A percentile compares a stretch with the other conserved stretches of the same genome.
These are phyloP conservation scores for Acrocera orbiculus DNA, from an alignment of 2,888 invertebrate genomes.

Conservation along the genomic window DNA sequence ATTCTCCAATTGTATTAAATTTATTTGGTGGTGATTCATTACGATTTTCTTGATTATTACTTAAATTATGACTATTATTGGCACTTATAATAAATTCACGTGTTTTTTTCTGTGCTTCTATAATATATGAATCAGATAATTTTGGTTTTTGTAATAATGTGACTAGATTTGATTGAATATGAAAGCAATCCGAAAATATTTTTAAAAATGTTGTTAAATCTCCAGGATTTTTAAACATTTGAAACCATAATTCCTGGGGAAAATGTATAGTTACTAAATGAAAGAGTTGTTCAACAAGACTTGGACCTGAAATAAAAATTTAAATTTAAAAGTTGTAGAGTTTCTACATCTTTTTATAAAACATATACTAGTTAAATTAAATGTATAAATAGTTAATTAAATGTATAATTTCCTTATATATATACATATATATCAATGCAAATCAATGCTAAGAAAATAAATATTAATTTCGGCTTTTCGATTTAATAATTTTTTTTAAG, in stretches of 20 bases:
- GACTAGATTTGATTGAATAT: constrained; percentile 82
- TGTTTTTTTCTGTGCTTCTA: constrained; percentile 28
- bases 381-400: no score
- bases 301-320: constrained; percentile 35
- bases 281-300: constrained; percentile 74
- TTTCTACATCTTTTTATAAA: no score
- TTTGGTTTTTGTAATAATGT: constrained; percentile 63
- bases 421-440: no score
- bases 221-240: constrained; percentile 77
- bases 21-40: constrained; percentile 22
- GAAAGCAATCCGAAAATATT: constrained; percentile 86
- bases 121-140: constrained; percentile 38
- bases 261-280: constrained; percentile 60
- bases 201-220: constrained; percentile 81
- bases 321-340: no score
- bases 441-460: no score
- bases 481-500: no score
- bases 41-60: constrained; percentile 9
- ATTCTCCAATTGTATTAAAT: constrained; percentile 19
- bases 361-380: no score
- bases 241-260: constrained; percentile 61
- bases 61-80: constrained; percentile 19
- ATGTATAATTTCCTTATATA: no score
- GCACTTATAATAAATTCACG: constrained; percentile 28
- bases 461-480: no score